phyloP scores from a whole-genome alignment of 2,113 vertebrate genomes.

The Morone chrysops region DNA sequence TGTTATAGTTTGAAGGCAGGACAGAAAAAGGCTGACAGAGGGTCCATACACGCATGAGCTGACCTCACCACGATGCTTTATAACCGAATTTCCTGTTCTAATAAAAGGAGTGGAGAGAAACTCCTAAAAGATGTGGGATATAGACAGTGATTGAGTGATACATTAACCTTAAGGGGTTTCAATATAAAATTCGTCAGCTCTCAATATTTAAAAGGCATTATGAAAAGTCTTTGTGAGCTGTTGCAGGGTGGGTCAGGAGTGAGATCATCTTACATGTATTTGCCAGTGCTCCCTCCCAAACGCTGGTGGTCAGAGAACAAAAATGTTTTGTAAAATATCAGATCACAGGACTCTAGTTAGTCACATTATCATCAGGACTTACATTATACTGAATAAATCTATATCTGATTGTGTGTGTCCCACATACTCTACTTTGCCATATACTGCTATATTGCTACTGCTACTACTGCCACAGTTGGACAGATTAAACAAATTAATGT shows the following conservation, averaged over 20 bases:
- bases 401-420: not conserved
- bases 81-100: slow-evolving; percentile 13
- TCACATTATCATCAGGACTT: slow-evolving; percentile 1
- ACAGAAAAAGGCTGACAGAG: not conserved
- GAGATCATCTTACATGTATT: slow-evolving; percentile 56
- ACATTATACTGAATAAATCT: not conserved
- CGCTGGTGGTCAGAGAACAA: slow-evolving; percentile 28
- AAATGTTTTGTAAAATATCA: slow-evolving; percentile 17
- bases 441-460: not conserved
- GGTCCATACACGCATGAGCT: not conserved
- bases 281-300: slow-evolving; percentile 13
- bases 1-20: not conserved
- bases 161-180: not conserved
- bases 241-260: slow-evolving; percentile 21
- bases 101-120: not conserved
- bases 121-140: not conserved
- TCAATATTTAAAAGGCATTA: slow-evolving; percentile 1
- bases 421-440: not conserved
- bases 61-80: not conserved
- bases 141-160: not conserved
- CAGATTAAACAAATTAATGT: too few relatives aligned
- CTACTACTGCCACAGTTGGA: not conserved
- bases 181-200: not conserved
- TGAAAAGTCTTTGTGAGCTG: slow-evolving; percentile 2
- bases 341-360: not conserved